Base-by-base conservation (phyloP, 2,888 invertebrate species). In the Cancer borealis region DNA sequence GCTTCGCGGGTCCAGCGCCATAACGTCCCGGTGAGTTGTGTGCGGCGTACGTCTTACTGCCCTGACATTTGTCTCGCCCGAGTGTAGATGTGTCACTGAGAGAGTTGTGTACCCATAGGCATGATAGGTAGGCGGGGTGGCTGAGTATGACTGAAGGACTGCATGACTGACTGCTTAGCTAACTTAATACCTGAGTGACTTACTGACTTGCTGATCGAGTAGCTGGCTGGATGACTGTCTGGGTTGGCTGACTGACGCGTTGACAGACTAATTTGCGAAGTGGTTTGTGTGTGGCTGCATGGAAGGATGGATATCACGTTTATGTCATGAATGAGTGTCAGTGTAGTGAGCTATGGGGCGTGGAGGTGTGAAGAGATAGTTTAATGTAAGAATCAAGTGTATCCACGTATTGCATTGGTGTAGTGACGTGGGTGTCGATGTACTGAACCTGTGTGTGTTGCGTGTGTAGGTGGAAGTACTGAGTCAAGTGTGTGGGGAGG, bases 11-110 rank as follows among this genome's bases (percentile, higher is more conserved):
- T 2, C 84, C 84, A 14, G 14, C 84, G 84, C 84, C 84, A 84
- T 84, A 84, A 84, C 84, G 84, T 84, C 84, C 39, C 10, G 30
- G 84, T 84, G 84, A 84, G 84, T 84, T 84, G 84, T 84, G 84
- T 39, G 84, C 10, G 4, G 84, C 17, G 84, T 84, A 30, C 39
- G 84, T 84, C 84, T 84, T 73, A 39, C 39, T 39, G 84, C 39
- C 39, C 84, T 39, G 12, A 3, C 39, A 84, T 84, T 30, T 84
- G 84, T 84, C 84, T 84, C 84, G 84, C 39, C 84, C 12, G 39
- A 84, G 84, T 84, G 84, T 84, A n/a, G 12, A 14, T 39, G 84
- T 84, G 84, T 30, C 84, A 84, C 30, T 30, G 39, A 17, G 84
- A 84, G 84, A 84, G 14, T 84, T 30, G 14, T 79, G 6, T 84